Conservation (phyloP, 2,797 vertebrate genomes). For the Eulemur coronatus region DNA sequence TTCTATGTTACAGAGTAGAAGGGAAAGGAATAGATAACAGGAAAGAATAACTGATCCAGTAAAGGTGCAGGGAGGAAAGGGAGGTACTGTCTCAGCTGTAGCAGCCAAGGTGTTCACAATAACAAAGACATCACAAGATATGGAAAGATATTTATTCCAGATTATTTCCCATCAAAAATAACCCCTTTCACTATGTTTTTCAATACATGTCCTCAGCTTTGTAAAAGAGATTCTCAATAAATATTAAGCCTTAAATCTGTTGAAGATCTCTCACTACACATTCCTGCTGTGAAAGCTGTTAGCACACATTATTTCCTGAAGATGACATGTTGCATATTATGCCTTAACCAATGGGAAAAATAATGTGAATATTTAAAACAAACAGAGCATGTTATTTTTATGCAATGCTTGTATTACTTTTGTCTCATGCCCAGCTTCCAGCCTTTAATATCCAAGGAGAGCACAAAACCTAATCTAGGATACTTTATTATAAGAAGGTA, state of each 20-base stretch:
- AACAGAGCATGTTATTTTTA: slow-evolving; percentile 15
- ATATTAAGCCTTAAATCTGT: slow-evolving; percentile 3
- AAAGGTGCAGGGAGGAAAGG: neutral
- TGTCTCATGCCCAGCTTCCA: neutral
- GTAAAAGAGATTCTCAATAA: slow-evolving; percentile 22
- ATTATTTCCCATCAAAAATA: neutral
- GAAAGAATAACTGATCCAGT: neutral
- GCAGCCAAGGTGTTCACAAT: neutral
- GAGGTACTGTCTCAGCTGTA: accelerated
- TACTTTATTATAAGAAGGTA: neutral
- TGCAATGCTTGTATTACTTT: neutral
- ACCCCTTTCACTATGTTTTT: neutral
- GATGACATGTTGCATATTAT: neutral
- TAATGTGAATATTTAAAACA: slow-evolving; percentile 49
- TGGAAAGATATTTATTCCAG: neutral
- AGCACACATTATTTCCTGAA: neutral
- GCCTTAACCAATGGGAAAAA: neutral
- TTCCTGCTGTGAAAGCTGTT: neutral
- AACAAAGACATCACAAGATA: neutral
- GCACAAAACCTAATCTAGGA: neutral
- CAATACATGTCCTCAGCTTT: neutral
- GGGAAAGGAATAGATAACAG: neutral
- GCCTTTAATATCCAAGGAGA: neutral
- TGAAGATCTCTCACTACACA: neutral
- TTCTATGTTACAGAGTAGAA: neutral